Evolutionary conservation across 2,888 invertebrate species (phyloP).

Genomic region (Drosophila aldrichi): DNA sequence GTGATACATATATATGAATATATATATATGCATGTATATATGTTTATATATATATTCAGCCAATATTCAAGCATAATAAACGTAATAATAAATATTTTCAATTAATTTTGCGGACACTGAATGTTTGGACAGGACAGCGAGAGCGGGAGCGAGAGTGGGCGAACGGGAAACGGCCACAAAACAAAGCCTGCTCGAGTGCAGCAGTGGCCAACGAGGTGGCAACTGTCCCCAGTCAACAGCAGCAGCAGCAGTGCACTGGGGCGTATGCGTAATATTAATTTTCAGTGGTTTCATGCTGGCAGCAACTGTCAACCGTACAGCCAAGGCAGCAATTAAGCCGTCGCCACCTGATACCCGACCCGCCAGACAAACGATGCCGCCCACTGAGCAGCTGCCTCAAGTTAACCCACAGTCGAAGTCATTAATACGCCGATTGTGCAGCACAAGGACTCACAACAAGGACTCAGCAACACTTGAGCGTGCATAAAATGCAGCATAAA

Average conservation of each 20-base stretch:
- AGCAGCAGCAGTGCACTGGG: conserved; percentile 6
- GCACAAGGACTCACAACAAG: conserved; percentile 25
- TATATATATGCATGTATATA: background rate
- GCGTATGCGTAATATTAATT: conserved; percentile 48
- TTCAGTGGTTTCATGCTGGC: conserved; percentile 22
- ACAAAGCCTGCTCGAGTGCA: conserved; percentile 18
- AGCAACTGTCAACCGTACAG: conserved; percentile 34
- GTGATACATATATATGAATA: conserved; percentile 8
- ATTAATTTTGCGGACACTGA: conserved; percentile 56
- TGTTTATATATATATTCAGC: background rate
- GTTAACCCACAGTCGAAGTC: conserved; percentile 24
- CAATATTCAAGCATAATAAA: conserved; percentile 43
- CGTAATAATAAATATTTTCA: conserved; percentile 71
- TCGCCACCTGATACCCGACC: conserved; percentile 18
- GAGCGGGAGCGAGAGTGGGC: background rate
- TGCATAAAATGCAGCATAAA: conserved; percentile 63
- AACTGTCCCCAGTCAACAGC: background rate
- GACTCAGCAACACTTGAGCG: conserved; percentile 42
- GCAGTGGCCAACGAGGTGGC: conserved; percentile 1
- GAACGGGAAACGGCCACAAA: conserved; percentile 2
- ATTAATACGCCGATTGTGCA: conserved; percentile 43
- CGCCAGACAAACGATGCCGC: background rate
- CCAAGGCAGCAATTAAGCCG: conserved; percentile 44
- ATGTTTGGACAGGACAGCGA: conserved; percentile 1
- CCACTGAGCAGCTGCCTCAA: conserved; percentile 4